Conservation (phyloP, 2,113 vertebrate genomes). For the Xenopus laevis region DNA sequence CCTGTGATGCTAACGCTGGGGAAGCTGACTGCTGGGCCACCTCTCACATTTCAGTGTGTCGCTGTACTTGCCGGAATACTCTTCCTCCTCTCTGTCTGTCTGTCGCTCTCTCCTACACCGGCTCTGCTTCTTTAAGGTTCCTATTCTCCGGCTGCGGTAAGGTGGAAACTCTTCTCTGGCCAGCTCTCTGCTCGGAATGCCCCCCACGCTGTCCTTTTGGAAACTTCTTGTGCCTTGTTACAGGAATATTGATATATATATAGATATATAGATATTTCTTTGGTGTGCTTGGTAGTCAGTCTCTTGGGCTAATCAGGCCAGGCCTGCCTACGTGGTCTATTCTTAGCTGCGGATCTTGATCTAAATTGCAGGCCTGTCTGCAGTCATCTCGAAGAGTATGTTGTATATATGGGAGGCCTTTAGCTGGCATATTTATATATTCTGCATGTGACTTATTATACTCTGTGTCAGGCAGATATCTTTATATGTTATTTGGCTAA, state of each 20-base stretch:
- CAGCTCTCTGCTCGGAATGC: background rate
- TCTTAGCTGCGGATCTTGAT: constrained; percentile 19
- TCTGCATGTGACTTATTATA: no score
- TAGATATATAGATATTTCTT: background rate
- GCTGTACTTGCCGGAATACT: constrained; percentile 20
- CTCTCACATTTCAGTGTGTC: constrained; percentile 55
- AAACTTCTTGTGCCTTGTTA: background rate
- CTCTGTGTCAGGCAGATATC: no score
- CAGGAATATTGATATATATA: background rate
- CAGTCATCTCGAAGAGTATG: background rate
- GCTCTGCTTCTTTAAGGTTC: constrained; percentile 30
- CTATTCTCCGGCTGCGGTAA: constrained; percentile 50
- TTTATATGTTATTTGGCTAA: no score
- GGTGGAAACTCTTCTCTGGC: constrained; percentile 35
- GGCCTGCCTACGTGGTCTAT: constrained; percentile 11
- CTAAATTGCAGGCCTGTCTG: constrained; percentile 10
- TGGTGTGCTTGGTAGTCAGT: background rate
- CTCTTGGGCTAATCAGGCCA: constrained; percentile 12
- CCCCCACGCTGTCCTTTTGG: background rate
- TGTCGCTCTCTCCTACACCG: background rate
- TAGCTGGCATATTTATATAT: background rate
- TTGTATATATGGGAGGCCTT: background rate
- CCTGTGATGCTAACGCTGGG: constrained; percentile 56
- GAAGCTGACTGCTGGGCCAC: constrained; percentile 56
- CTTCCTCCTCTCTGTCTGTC: background rate